Evolutionary conservation across 2,888 invertebrate species (phyloP), one percentile per base, ranked within the genome.

Genomic region (Melanotus villosus): DNA sequence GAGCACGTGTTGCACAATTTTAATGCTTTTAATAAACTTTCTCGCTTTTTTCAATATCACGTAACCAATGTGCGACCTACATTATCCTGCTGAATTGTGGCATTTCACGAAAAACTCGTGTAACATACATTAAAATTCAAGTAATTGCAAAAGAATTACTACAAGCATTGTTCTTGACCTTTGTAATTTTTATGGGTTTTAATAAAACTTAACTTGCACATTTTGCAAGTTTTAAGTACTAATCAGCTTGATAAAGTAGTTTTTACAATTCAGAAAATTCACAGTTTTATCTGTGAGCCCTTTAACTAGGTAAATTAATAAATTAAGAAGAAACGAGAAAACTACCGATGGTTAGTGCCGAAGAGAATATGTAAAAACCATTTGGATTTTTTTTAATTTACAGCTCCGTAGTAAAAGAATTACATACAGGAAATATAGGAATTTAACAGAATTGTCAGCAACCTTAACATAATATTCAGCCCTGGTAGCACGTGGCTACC

Each of bases 401-500:
- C n/a, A n/a, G n/a, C n/a, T n/a, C n/a, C n/a, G n/a, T n/a, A n/a
- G n/a, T n/a, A n/a, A n/a, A n/a, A n/a, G n/a, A n/a, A n/a, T n/a
- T n/a, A n/a, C n/a, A 34, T 34, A 2, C 10, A 34, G 34, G n/a
- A 34, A 10, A 34, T 34, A n/a, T 3, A 9, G 9, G 16, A 16
- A 6, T 16, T 18, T 9, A 7, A 9, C 41, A 16, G 14, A 41
- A 41, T 12, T 41, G 12, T 41, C 3, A 12, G 34, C n/a, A 34
- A 41, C 16, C 41, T 41, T 4, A 16, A 2, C 1, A 41, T 41
- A 16, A 41, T 41, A 14, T 41, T 16, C 21, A 21, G 45, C 21
- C 23, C 12, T 1, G 23, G 23, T 23, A 52, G 34, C 32, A 52
- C 52, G 52, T 32, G 52, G 10, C 30, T 21, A 63, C 63, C 36